Percentiles rank a stretch among this genome's conserved stretches.
phyloP scores from a whole-genome alignment of 1,140 invertebrate genomes.

The Leptinotarsa texana region DNA sequence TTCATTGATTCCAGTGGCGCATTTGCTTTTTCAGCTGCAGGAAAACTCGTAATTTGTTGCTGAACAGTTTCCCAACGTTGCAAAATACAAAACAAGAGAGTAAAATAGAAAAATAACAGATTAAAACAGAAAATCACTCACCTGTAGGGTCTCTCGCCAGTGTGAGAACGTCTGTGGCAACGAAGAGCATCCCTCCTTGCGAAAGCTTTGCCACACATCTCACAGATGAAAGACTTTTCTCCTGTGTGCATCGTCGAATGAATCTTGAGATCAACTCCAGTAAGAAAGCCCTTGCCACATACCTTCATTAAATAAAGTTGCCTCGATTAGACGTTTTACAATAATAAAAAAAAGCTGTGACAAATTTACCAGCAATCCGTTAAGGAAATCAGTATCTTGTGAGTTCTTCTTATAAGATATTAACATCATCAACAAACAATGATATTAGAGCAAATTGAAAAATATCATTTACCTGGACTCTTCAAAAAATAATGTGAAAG shows the following conservation, averaged over 20 bases:
- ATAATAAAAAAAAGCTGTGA: too few relatives aligned
- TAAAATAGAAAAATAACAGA: neutral
- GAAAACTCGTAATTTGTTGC: neutral
- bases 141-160: slow-evolving; percentile 69
- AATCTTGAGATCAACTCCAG: slow-evolving; percentile 62
- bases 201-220: slow-evolving; percentile 69
- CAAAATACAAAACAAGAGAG: neutral
- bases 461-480: too few relatives aligned
- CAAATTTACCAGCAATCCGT: too few relatives aligned
- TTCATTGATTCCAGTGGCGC: too few relatives aligned
- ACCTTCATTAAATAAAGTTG: slow-evolving; percentile 43
- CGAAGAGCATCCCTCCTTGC: slow-evolving; percentile 71
- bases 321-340: too few relatives aligned
- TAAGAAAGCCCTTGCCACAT: slow-evolving; percentile 70
- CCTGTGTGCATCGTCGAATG: slow-evolving; percentile 72
- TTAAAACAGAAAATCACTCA: slow-evolving; percentile 22
- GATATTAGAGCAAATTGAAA: too few relatives aligned
- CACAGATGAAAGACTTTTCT: slow-evolving; percentile 71
- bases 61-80: neutral
- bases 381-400: too few relatives aligned
- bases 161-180: slow-evolving; percentile 70
- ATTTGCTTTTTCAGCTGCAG: neutral
- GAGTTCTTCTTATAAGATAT: too few relatives aligned
- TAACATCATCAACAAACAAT: too few relatives aligned
- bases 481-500: too few relatives aligned